Base-by-base conservation (phyloP, 2,888 invertebrate species). In the Galerucella nymphaeae region DNA sequence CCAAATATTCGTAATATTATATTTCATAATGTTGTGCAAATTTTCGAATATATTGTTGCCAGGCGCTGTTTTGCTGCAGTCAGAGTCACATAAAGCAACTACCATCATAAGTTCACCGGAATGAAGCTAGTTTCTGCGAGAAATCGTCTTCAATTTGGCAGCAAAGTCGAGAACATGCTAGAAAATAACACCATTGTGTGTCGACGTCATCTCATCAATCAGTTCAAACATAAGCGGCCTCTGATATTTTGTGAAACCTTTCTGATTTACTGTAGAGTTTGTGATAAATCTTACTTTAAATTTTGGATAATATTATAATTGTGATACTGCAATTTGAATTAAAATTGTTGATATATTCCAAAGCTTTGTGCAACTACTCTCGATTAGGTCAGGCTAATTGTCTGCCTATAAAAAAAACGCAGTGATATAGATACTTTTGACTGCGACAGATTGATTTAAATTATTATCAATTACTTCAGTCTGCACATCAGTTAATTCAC, bases 91-190 rank as follows among this genome's bases (percentile, higher is more conserved):
- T 84, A 85, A 85, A 85, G 85, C 83, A 84, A 82, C 82, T 82
- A 78, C 79, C 82, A 84, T 84, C 84, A 85, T 85, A 85, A 85
- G 85, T 85, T 84, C 83, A 82, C 82, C 82, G 83, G 83, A 85
- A 85, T 83, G 80, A 83, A 84, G 76, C 76, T 75, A 76, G 84
- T 85, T 85, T 86, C 85, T 84, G 83, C 83, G 82, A 84, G 85
- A 84, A 85, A 85, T 86, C 85, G 85, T 85, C 86, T 85, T 84
- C 85, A 85, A 86, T 86, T 86, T 86, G 86, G 86, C 85, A 85
- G 84, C 85, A 84, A 85, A 85, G 85, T 85, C 85, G 84, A 82
- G 82, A 82, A 82, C 81, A 82, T 82, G 80, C 82, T 80, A 79
- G 80, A 80, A 81, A 84, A 82, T 81, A 82, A 80, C 81, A 81